Conservation (phyloP, 2,797 vertebrate species). For the Megalops cyprinoides region DNA sequence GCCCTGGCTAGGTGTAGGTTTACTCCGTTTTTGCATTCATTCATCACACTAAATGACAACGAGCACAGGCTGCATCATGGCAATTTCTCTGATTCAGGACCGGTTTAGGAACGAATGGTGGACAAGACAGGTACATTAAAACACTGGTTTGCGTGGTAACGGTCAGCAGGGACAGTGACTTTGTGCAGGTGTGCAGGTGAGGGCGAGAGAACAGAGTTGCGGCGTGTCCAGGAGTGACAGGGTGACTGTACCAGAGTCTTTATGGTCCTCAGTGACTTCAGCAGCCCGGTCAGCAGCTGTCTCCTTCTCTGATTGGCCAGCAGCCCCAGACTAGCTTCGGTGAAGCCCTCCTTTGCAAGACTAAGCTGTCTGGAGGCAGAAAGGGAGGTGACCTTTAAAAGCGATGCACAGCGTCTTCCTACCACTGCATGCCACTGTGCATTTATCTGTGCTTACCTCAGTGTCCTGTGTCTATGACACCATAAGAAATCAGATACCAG, state of each 20-base stretch:
- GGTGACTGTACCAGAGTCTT: constrained; percentile 87
- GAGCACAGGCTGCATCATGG: too few relatives aligned
- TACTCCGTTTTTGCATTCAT: too few relatives aligned
- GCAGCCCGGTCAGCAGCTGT: constrained; percentile 89
- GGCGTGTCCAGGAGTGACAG: not conserved
- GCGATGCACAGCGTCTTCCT: too few relatives aligned
- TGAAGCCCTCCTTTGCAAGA: constrained; percentile 92
- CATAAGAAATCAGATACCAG: too few relatives aligned
- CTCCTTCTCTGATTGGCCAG: constrained; percentile 93
- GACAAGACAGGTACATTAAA: too few relatives aligned
- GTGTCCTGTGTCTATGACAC: too few relatives aligned
- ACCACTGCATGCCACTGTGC: too few relatives aligned
- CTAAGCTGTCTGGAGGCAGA: constrained; percentile 82
- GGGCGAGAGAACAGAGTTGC: not conserved
- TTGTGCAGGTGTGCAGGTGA: not conserved
- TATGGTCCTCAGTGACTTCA: constrained; percentile 97
- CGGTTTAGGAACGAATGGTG: too few relatives aligned
- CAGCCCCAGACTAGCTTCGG: constrained; percentile 92
- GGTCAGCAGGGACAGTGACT: not conserved
- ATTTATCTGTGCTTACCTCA: too few relatives aligned
- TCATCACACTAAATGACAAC: too few relatives aligned
- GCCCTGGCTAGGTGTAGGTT: too few relatives aligned
- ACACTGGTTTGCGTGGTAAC: not conserved
- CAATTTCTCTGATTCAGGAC: too few relatives aligned
- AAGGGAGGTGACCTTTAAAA: constrained; percentile 11